Conservation (phyloP, 2,888 invertebrate species). For the Ephialtes manifestator region DNA sequence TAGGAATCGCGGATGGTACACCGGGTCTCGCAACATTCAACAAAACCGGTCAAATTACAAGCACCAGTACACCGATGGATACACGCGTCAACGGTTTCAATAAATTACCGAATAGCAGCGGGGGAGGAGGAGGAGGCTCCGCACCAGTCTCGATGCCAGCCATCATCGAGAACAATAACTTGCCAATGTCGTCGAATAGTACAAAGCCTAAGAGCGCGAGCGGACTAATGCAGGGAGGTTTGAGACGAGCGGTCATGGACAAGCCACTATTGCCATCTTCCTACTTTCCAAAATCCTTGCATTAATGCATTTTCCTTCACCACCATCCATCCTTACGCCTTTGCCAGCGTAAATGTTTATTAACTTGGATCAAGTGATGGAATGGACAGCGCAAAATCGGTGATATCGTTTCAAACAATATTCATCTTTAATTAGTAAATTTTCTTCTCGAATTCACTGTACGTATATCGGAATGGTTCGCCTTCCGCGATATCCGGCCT, state of each 20-base stretch:
- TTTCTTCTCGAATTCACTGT: no score
- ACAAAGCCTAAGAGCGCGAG: slow-evolving; percentile 80
- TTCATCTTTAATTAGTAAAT: no score
- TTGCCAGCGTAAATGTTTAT: slow-evolving; percentile 24
- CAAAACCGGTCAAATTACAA: slow-evolving; percentile 82
- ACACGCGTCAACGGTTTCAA: slow-evolving; percentile 79
- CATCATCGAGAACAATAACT: slow-evolving; percentile 82
- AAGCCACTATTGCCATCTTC: slow-evolving; percentile 83
- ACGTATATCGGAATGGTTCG: no score
- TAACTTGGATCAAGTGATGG: background rate
- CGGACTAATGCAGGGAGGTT: slow-evolving; percentile 80
- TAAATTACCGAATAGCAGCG: slow-evolving; percentile 74
- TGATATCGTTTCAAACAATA: no score
- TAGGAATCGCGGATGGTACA: slow-evolving; percentile 78
- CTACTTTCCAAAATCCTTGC: slow-evolving; percentile 83
- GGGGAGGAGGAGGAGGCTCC: slow-evolving; percentile 71
- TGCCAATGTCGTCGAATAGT: slow-evolving; percentile 77
- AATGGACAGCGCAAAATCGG: no score
- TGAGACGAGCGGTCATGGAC: slow-evolving; percentile 81
- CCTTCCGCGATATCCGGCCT: no score
- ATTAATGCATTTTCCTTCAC: slow-evolving; percentile 73
- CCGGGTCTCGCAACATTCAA: slow-evolving; percentile 79
- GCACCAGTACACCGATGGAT: slow-evolving; percentile 84
- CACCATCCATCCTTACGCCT: background rate
- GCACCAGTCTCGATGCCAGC: slow-evolving; percentile 76